Evolutionary conservation across 92 coral and sea anemone species (phyloP).

Genomic region (Metridium senile): DNA sequence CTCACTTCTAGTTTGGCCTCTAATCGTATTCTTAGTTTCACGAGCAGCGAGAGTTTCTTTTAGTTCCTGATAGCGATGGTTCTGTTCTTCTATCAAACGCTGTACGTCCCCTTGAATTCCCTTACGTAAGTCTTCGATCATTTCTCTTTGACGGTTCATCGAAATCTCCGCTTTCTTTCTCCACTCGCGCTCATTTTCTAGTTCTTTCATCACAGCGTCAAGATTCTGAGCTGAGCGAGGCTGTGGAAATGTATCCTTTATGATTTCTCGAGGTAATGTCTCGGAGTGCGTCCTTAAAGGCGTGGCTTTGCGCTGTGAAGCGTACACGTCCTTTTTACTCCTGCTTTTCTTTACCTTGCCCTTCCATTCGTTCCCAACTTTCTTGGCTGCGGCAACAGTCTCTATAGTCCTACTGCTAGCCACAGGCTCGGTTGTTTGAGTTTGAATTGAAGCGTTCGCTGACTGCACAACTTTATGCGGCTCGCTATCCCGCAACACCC

Average conservation of each 20-base stretch:
- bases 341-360: slow-evolving; percentile 7
- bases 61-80: slow-evolving; percentile 76
- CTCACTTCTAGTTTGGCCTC: background rate
- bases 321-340: background rate
- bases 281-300: slow-evolving; percentile 3
- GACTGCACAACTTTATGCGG: background rate
- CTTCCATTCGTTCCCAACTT: slow-evolving; percentile 33
- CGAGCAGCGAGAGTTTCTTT: slow-evolving; percentile 37
- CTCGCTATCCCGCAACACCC: slow-evolving; percentile 16
- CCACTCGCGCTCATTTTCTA: slow-evolving; percentile 73
- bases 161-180: slow-evolving; percentile 64
- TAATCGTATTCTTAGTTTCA: slow-evolving; percentile 25
- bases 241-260: background rate
- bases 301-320: background rate
- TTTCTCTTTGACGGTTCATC: slow-evolving; percentile 62
- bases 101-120: slow-evolving; percentile 74
- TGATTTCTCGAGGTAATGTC: background rate
- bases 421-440: background rate
- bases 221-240: slow-evolving; percentile 21
- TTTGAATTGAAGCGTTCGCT: background rate
- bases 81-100: slow-evolving; percentile 71
- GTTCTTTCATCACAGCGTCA: slow-evolving; percentile 26
- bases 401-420: background rate
- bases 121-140: slow-evolving; percentile 76
- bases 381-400: slow-evolving; percentile 14